Conservation (phyloP, 92 coral and sea anemone genomes). For the Ricordea florida region DNA sequence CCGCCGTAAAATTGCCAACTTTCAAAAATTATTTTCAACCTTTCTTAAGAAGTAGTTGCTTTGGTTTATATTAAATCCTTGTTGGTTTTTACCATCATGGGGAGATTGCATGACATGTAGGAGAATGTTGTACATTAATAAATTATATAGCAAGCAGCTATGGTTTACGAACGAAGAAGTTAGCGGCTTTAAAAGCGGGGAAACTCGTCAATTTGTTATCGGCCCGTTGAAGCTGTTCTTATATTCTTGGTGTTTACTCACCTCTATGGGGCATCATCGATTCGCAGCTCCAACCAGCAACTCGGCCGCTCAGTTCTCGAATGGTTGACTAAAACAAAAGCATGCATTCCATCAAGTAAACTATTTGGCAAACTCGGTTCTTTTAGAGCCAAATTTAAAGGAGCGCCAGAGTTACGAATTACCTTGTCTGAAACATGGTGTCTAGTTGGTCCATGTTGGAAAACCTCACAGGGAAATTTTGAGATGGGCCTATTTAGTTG, state of each 20-base stretch:
- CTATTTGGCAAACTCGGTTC: neutral
- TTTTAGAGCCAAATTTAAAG: neutral
- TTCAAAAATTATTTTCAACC: neutral
- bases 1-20: neutral
- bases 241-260: neutral
- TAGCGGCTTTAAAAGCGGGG: slow-evolving; percentile 20
- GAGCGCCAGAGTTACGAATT: neutral
- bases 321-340: slow-evolving; percentile 39
- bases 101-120: slow-evolving; percentile 7
- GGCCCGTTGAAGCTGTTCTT: neutral
- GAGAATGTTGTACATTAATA: slow-evolving; percentile 23
- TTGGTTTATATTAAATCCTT: neutral
- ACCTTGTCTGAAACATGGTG: slow-evolving; percentile 4
- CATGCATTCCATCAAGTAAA: slow-evolving; percentile 12
- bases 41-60: neutral
- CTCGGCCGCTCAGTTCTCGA: slow-evolving; percentile 35
- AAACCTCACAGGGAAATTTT: neutral
- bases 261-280: slow-evolving; percentile 92
- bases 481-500: neutral
- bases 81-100: neutral
- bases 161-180: too few relatives aligned
- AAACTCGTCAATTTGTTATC: neutral
- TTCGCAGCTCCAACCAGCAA: slow-evolving; percentile 37
- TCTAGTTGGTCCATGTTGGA: neutral
- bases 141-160: slow-evolving; percentile 42